Evolutionary conservation across 2,888 invertebrate species (phyloP).

Genomic region (Gerris lacustris): DNA sequence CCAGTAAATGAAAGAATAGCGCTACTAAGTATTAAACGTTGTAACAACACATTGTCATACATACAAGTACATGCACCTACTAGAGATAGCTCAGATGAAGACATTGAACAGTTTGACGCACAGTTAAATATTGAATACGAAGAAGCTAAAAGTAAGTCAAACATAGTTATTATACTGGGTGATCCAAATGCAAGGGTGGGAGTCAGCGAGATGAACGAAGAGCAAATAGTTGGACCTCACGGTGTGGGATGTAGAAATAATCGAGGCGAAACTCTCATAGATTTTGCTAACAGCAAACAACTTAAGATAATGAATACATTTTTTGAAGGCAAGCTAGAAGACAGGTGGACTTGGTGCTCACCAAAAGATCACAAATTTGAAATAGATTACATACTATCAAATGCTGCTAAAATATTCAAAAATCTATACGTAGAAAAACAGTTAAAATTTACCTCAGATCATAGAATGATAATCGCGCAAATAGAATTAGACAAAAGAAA

Average conservation of each 20-base stretch:
- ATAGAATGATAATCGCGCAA: background rate
- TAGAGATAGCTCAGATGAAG: background rate
- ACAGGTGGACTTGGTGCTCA: background rate
- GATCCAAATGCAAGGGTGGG: background rate
- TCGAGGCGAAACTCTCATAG: background rate
- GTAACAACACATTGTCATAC: background rate
- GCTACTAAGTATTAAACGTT: background rate
- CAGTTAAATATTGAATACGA: background rate
- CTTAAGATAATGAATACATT: background rate
- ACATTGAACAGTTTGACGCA: background rate
- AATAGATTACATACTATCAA: background rate
- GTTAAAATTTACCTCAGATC: background rate
- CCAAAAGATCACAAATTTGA: background rate
- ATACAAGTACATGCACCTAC: slow-evolving; percentile 1
- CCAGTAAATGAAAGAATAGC: background rate
- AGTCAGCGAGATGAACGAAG: background rate
- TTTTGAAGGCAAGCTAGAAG: background rate
- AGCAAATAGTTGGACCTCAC: background rate
- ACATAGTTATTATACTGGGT: no score
- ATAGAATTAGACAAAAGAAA: background rate
- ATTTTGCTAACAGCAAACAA: no score
- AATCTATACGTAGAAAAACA: background rate
- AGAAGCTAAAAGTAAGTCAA: background rate
- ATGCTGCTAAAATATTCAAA: background rate
- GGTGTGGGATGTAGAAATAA: background rate